Conservation (phyloP, 2,797 vertebrate species). For the Apogon hyalosoma region DNA sequence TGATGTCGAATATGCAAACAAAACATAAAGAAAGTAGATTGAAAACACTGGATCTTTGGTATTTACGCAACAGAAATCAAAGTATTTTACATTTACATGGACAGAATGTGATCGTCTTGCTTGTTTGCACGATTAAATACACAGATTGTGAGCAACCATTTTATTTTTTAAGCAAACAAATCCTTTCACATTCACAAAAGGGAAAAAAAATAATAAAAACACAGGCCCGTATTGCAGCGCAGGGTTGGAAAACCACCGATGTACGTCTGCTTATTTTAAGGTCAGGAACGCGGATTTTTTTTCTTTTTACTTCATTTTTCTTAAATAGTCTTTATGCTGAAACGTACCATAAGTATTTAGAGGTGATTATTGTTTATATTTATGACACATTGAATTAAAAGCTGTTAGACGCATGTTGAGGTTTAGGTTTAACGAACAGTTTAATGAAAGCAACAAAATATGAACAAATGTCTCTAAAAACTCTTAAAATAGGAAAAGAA, state of each 20-base stretch:
- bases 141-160: neutral
- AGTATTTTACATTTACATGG: neutral
- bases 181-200: too few relatives aligned
- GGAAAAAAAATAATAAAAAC: too few relatives aligned
- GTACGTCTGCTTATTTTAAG: neutral
- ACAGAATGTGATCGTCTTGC: neutral
- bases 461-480: constrained; percentile 15
- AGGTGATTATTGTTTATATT: too few relatives aligned
- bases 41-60: constrained; percentile 33
- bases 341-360: too few relatives aligned
- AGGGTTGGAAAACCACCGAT: neutral
- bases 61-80: constrained; percentile 14
- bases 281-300: neutral
- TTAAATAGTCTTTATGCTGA: too few relatives aligned
- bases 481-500: neutral
- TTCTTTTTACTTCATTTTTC: too few relatives aligned
- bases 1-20: neutral
- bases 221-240: too few relatives aligned
- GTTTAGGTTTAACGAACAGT: neutral
- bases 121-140: neutral
- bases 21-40: neutral
- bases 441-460: constrained; percentile 26
- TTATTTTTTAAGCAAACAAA: too few relatives aligned
- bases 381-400: too few relatives aligned
- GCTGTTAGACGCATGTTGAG: too few relatives aligned